These are phyloP conservation scores for Leptobrachium leishanense DNA, from an alignment of 2,113 vertebrate genomes.

Conservation along the genomic window DNA sequence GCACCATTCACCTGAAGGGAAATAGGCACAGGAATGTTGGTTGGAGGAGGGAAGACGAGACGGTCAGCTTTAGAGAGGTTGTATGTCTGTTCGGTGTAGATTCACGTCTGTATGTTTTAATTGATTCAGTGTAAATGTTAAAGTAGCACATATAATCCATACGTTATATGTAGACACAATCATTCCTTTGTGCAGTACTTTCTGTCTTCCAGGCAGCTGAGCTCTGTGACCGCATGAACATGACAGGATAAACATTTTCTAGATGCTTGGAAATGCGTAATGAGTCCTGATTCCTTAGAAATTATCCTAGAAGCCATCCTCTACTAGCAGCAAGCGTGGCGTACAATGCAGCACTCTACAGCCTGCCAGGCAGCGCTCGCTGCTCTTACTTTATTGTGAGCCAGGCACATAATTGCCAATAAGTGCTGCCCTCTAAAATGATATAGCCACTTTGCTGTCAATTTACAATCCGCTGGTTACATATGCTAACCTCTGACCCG, in stretches of 20 bases:
- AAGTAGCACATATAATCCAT: no score
- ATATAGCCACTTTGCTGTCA: conserved; percentile 40
- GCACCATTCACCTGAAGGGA: no score
- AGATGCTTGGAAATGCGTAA: background rate
- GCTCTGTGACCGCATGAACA: background rate
- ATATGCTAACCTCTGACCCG: conserved; percentile 40
- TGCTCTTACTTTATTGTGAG: conserved; percentile 34
- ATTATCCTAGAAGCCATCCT: background rate
- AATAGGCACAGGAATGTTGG: no score
- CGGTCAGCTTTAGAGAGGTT: no score
- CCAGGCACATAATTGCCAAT: conserved; percentile 37
- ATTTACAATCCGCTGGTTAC: conserved; percentile 37
- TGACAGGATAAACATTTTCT: conserved; percentile 6
- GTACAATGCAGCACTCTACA: conserved; percentile 16
- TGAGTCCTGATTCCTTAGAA: background rate
- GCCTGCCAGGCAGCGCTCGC: conserved; percentile 11
- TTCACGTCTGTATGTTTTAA: no score
- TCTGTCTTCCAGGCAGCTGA: background rate
- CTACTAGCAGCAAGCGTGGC: conserved; percentile 18
- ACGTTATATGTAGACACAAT: no score
- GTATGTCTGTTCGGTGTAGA: no score
- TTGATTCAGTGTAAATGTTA: no score
- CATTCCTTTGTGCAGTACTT: background rate
- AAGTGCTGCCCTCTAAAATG: conserved; percentile 46
- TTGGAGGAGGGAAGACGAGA: no score